Percentiles rank a stretch among this genome's conserved stretches.
Conservation (phyloP, 2,797 vertebrate species). For the Podarcis lilfordi region DNA sequence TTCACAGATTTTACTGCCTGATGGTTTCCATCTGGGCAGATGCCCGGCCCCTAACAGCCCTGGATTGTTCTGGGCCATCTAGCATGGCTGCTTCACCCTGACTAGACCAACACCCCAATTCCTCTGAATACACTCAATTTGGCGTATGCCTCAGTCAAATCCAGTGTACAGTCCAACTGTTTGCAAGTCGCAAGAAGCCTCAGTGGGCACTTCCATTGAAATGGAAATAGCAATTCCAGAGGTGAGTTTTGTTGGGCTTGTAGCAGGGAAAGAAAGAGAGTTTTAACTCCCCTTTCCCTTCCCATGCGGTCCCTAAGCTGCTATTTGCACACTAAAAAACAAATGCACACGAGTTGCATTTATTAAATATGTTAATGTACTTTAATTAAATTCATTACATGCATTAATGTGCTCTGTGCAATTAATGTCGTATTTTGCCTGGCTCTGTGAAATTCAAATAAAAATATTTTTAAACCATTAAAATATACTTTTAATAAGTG, state of each 20-base stretch:
- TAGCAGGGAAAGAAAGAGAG: background rate
- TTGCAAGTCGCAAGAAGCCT: background rate
- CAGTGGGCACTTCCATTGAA: background rate
- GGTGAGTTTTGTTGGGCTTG: background rate
- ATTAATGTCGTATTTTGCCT: background rate
- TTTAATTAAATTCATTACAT: no score
- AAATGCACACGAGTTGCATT: background rate
- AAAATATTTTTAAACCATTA: background rate
- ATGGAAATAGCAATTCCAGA: background rate
- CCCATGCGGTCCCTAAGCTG: background rate
- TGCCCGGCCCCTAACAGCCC: no score
- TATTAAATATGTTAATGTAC: background rate
- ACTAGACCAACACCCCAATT: no score
- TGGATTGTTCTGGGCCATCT: no score
- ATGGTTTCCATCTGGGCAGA: no score
- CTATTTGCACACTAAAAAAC: background rate
- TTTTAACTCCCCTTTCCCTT: background rate
- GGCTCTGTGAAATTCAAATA: background rate
- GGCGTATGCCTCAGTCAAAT: no score
- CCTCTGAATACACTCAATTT: no score
- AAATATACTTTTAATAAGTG: background rate
- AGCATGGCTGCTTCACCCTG: no score
- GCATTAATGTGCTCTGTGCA: background rate
- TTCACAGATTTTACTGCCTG: no score
- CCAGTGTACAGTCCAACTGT: no score